Conservation (phyloP, 2,113 vertebrate species). For the Sorex araneus region DNA sequence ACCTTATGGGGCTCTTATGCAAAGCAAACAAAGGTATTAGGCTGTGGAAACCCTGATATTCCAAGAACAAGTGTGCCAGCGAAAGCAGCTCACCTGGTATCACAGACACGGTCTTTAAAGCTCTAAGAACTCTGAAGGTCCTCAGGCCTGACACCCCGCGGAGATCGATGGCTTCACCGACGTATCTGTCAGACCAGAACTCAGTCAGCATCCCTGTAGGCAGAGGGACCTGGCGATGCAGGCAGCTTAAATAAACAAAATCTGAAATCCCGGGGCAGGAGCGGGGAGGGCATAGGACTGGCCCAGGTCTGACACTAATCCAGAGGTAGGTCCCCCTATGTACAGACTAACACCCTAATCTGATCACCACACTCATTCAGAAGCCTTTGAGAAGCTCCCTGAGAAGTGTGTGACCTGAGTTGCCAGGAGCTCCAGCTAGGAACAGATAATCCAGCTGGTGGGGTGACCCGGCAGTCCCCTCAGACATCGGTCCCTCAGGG, state of each 20-base stretch:
- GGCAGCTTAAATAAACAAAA: background rate
- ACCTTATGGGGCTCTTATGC: background rate
- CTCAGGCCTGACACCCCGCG: slow-evolving; percentile 94
- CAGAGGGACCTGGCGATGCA: background rate
- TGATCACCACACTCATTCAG: background rate
- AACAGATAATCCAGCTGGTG: background rate
- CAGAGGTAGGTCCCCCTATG: background rate
- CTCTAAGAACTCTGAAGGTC: slow-evolving; percentile 96
- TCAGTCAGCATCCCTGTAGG: slow-evolving; percentile 4
- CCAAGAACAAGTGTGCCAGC: background rate
- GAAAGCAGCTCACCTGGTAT: slow-evolving; percentile 93
- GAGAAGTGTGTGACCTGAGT: too few species aligned
- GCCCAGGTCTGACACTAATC: background rate
- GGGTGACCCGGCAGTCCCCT: background rate
- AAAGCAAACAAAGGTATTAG: background rate
- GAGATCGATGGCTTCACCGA: slow-evolving; percentile 90
- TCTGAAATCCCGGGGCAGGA: background rate
- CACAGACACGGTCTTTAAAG: slow-evolving; percentile 96
- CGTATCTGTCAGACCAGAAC: slow-evolving; percentile 89
- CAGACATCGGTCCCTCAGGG: background rate
- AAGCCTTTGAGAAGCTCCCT: background rate
- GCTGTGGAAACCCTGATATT: background rate
- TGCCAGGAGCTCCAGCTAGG: too few species aligned
- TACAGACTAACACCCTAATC: background rate
- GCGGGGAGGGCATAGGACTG: background rate